Percentiles rank a stretch among this genome's conserved stretches.
These are phyloP conservation scores for Podarcis siculus DNA, from an alignment of 2,797 vertebrate genomes.

Conservation along the genomic window DNA sequence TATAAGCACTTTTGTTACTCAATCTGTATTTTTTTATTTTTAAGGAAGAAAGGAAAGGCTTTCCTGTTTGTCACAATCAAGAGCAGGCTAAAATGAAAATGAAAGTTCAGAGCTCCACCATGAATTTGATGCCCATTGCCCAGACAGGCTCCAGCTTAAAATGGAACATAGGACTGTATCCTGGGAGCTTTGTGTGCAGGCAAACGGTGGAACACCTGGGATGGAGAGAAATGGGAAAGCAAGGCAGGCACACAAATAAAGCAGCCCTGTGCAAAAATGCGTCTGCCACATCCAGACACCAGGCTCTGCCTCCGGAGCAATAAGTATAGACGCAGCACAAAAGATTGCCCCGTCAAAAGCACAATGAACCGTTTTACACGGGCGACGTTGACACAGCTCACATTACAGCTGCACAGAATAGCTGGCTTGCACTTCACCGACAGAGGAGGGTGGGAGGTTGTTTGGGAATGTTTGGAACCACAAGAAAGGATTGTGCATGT, in stretches of 20 bases:
- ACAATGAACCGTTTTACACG: neutral
- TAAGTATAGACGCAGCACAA: neutral
- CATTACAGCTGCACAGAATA: neutral
- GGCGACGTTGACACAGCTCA: neutral
- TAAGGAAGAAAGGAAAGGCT: neutral
- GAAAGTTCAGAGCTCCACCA: neutral
- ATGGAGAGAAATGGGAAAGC: neutral
- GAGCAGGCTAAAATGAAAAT: neutral
- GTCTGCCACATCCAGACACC: neutral
- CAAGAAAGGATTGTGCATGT: constrained; percentile 47
- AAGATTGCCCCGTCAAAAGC: neutral
- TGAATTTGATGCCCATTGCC: neutral
- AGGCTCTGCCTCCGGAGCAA: neutral
- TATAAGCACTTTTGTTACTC: no score
- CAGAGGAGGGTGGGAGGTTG: no score
- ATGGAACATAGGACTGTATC: no score
- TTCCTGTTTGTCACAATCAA: neutral
- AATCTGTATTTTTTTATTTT: no score
- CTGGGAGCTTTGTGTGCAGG: no score
- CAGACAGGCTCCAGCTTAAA: no score
- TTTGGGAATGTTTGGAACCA: neutral
- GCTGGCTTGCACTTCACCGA: neutral
- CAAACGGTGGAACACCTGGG: neutral
- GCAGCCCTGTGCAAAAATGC: neutral
- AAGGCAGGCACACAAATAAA: neutral